Conservation (phyloP, 1,140 invertebrate genomes). For the Philopotamus ludificatus region DNA sequence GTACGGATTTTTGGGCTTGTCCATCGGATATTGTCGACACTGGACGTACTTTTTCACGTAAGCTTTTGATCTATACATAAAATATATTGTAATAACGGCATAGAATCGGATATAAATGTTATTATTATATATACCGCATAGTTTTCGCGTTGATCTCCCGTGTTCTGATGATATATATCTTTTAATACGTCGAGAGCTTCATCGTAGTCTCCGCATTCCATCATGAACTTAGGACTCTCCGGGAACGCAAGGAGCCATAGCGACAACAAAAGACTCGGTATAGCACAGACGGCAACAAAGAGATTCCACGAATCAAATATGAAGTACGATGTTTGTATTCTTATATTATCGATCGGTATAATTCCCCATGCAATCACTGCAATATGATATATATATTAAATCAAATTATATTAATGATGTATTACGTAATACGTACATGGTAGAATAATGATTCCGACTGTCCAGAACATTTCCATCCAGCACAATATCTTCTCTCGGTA, state of each 20-base stretch:
- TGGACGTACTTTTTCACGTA: conserved; percentile 66
- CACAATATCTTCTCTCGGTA: conserved; percentile 72
- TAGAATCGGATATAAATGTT: conserved; percentile 5
- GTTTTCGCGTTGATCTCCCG: conserved; percentile 62
- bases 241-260: conserved; percentile 75
- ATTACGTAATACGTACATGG: conserved; percentile 57
- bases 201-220: conserved; percentile 73
- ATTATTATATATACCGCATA: conserved; percentile 58
- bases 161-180: conserved; percentile 69
- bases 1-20: conserved; percentile 53
- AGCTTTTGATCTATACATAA: conserved; percentile 60
- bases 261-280: conserved; percentile 63
- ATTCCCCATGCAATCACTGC: conserved; percentile 71
- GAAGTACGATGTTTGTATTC: conserved; percentile 57
- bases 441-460: conserved; percentile 67
- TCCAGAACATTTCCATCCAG: conserved; percentile 82
- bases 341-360: conserved; percentile 63
- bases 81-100: conserved; percentile 2
- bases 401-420: conserved; percentile 6
- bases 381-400: conserved; percentile 36
- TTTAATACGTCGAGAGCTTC: conserved; percentile 68
- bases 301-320: conserved; percentile 74
- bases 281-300: conserved; percentile 67
- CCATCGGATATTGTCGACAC: conserved; percentile 58
- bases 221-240: conserved; percentile 82